A percentile compares a stretch with the other conserved stretches of the same genome.
phyloP scores from a whole-genome alignment of 1,140 invertebrate genomes.

The Aphelinus certus region DNA sequence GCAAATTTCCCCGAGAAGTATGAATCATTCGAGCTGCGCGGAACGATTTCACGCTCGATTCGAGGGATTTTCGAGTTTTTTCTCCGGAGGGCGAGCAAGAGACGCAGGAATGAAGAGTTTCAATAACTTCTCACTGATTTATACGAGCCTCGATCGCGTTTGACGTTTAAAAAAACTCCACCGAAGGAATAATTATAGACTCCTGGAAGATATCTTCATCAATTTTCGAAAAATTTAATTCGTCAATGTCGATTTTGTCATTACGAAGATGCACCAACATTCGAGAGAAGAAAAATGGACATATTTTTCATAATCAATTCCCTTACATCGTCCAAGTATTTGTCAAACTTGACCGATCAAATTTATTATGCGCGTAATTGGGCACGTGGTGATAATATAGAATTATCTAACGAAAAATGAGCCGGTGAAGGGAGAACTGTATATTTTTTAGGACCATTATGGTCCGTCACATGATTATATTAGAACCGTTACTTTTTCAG shows the following conservation, averaged over 20 bases:
- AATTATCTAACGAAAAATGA: not conserved
- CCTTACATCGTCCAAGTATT: not conserved
- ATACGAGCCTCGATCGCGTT: too few species aligned
- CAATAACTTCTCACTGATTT: too few species aligned
- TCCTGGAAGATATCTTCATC: not conserved
- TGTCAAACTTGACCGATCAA: not conserved
- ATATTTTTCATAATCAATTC: constrained; percentile 24
- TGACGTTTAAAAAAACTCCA: too few species aligned
- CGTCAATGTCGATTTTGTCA: constrained; percentile 15
- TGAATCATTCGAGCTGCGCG: too few species aligned
- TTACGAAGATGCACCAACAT: not conserved
- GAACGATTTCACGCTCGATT: too few species aligned
- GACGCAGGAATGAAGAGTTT: too few species aligned
- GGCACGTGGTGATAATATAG: not conserved
- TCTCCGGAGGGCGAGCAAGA: not conserved
- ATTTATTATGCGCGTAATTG: constrained; percentile 1
- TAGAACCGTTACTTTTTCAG: too few species aligned
- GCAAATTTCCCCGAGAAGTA: too few species aligned
- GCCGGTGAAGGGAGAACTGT: too few species aligned
- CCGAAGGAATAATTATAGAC: not conserved
- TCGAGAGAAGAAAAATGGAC: constrained; percentile 12
- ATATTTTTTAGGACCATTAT: too few species aligned
- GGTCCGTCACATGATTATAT: too few species aligned
- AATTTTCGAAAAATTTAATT: constrained; percentile 15
- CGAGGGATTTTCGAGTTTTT: too few species aligned